Conservation (phyloP, 2,888 invertebrate genomes). For the Tetragnatha montana region DNA sequence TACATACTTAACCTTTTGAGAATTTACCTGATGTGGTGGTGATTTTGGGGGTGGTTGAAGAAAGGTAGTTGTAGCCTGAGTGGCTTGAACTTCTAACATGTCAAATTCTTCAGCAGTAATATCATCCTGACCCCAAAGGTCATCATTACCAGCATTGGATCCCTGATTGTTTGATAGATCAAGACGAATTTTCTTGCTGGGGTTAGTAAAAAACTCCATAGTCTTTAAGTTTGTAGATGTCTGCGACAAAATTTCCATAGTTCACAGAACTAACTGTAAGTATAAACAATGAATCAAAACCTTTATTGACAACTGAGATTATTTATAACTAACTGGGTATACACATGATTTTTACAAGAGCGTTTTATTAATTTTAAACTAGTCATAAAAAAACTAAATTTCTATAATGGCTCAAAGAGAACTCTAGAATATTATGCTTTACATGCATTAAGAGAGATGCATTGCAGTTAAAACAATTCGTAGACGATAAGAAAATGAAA, state of each 20-base stretch:
- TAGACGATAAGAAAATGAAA: too few species aligned
- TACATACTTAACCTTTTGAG: too few species aligned
- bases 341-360: too few species aligned
- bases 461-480: too few species aligned
- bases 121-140: constrained; percentile 66
- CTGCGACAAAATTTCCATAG: neutral
- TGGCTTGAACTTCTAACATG: constrained; percentile 63
- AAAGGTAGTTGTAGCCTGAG: constrained; percentile 36
- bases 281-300: neutral
- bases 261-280: neutral
- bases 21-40: neutral
- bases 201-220: constrained; percentile 43
- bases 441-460: too few species aligned
- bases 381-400: too few species aligned
- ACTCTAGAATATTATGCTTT: too few species aligned
- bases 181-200: constrained; percentile 49
- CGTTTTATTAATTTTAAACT: too few species aligned
- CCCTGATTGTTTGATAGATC: constrained; percentile 31
- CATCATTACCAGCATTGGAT: constrained; percentile 49
- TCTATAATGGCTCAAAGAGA: too few species aligned
- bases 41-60: neutral
- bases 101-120: constrained; percentile 70
- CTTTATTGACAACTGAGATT: too few species aligned
- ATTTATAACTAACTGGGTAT: too few species aligned
- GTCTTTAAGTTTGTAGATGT: neutral